These are phyloP conservation scores for Glyphotaelius pellucidus DNA, from an alignment of 2,888 invertebrate species.

Conservation along the genomic window DNA sequence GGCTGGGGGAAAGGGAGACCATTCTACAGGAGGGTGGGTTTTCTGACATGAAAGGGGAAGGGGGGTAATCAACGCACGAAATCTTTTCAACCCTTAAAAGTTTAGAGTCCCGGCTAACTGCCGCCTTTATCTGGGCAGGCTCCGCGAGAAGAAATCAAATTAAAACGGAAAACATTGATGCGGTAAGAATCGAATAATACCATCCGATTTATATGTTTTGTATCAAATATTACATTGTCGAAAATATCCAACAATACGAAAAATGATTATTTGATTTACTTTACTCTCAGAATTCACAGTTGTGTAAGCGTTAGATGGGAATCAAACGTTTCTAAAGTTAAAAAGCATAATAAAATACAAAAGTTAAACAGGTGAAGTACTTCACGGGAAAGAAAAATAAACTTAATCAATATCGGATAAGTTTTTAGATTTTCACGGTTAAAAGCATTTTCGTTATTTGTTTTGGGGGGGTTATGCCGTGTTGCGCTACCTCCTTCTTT, in stretches of 20 bases:
- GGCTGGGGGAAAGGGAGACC: slow-evolving; percentile 27
- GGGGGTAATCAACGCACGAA: slow-evolving; percentile 81
- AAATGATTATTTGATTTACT: neutral
- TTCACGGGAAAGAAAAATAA: too few species aligned
- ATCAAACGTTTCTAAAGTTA: too few species aligned
- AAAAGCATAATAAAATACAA: too few species aligned
- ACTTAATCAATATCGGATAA: too few species aligned
- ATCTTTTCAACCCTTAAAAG: slow-evolving; percentile 81
- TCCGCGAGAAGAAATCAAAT: slow-evolving; percentile 64
- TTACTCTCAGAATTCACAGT: neutral
- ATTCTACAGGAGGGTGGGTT: slow-evolving; percentile 46
- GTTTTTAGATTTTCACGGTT: too few species aligned
- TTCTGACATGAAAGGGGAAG: slow-evolving; percentile 62
- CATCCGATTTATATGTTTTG: slow-evolving; percentile 5
- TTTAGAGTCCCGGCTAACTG: slow-evolving; percentile 73
- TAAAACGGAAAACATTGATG: slow-evolving; percentile 64
- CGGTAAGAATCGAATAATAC: slow-evolving; percentile 51
- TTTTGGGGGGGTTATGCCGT: too few species aligned
- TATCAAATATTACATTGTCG: neutral
- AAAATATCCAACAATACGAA: neutral
- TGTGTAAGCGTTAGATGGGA: neutral
- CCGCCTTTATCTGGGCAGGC: slow-evolving; percentile 64
- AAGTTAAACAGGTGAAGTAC: too few species aligned
- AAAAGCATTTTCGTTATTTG: too few species aligned
- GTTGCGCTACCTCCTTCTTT: too few species aligned